phyloP scores from a whole-genome alignment of 2,888 invertebrate genomes.

The Aphodius sticticus region DNA sequence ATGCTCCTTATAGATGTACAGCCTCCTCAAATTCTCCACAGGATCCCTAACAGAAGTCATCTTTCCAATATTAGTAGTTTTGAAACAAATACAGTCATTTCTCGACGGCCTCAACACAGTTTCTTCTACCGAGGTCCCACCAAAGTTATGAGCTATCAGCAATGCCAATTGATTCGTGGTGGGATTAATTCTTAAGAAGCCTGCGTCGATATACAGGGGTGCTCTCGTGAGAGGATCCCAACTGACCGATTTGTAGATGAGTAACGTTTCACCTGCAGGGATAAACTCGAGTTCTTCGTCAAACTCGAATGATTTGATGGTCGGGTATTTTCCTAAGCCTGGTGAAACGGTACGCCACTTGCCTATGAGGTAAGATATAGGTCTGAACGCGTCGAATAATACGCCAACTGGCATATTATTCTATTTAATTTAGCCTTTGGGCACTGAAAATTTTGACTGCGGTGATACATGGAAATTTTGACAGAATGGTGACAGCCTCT shows the following conservation, averaged over 20 bases:
- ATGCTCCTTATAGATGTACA: conserved; percentile 30
- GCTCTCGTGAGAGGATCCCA: conserved; percentile 63
- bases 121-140: conserved; percentile 68
- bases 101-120: background rate
- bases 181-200: conserved; percentile 67
- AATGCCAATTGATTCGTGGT: conserved; percentile 64
- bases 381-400: conserved; percentile 62
- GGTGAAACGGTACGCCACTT: conserved; percentile 66
- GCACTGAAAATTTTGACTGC: background rate
- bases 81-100: conserved; percentile 54
- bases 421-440: background rate
- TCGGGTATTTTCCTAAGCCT: conserved; percentile 64
- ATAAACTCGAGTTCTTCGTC: conserved; percentile 66
- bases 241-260: conserved; percentile 65
- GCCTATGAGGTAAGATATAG: conserved; percentile 68
- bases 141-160: conserved; percentile 69
- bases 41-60: conserved; percentile 66
- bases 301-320: conserved; percentile 65
- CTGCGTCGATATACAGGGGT: conserved; percentile 71
- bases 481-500: background rate
- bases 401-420: conserved; percentile 43
- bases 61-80: conserved; percentile 61
- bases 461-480: conserved; percentile 8
- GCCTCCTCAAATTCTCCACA: conserved; percentile 51
- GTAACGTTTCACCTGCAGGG: conserved; percentile 69